Evolutionary conservation across 2,797 vertebrate genomes (phyloP), one percentile per base, ranked within the genome.

Genomic region (Hippopotamyrus pictus): DNA sequence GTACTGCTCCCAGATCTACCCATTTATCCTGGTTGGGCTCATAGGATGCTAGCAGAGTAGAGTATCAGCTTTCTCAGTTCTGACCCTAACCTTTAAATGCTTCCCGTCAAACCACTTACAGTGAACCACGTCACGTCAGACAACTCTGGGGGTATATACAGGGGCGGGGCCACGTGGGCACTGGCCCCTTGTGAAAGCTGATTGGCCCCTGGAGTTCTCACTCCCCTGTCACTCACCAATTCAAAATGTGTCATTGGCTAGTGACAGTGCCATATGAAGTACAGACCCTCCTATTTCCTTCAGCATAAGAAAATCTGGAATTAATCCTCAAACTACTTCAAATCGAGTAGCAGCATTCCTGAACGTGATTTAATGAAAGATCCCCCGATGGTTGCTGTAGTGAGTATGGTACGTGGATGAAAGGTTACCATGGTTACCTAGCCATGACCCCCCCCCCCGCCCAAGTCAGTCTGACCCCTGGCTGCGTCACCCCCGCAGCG

Each of bases 401-500:
- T 41, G 73, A 79, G 17, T 41, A 7, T n/a, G 73, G 19, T 46
- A 82, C 41, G 4, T 22, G 41, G 37, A 46, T 22, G 76, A 22
- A 44, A 82, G 76, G 76, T 82, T 82, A 11, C 76, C 76, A 46
- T 46, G 76, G 29, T 46, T n/a, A 82, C 76, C 76, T 14, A 8
- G 41, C 69, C 12, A 73, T 2, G 29, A 17, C 12, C 29, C 4
- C 11, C 65, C 11, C 29, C 11, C 9, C 33, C 33, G 0, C 3
- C 57, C n/a, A 1, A n/a, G 65, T 33, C 65, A 37, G 11, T 29
- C 65, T 69, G 29, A 69, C 65, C 29, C 65, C 65, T 69, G 65
- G 29, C 29, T 14, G 29, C 65, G 12, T 37, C 65, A 5, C 88
- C 12, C 87, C 19, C 29, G 3, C 93, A 99, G 98, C 0, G 98